Conservation (phyloP, 2,113 vertebrate genomes). For the Toxotes chatareus region DNA sequence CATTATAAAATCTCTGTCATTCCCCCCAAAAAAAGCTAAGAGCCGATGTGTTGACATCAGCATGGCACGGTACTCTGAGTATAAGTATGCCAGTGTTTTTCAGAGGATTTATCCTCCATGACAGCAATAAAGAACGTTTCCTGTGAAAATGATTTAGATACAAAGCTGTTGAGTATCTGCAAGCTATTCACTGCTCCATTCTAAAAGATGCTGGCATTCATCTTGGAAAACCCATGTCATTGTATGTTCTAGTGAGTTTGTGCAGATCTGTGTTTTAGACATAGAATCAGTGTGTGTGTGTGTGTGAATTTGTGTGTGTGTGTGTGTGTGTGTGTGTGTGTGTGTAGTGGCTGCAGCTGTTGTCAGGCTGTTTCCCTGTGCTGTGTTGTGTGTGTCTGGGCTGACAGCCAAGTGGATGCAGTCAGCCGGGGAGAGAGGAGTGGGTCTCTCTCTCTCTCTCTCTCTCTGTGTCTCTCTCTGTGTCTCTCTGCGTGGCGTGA, state of each 20-base stretch:
- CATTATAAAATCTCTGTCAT: not conserved
- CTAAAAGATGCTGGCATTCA: not conserved
- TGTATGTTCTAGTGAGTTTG: not conserved
- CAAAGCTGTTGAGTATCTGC: not conserved
- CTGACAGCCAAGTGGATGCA: slow-evolving; percentile 63
- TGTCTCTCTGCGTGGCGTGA: slow-evolving; percentile 34
- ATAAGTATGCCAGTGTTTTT: too few relatives aligned
- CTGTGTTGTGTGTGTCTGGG: slow-evolving; percentile 43
- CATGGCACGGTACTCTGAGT: not conserved
- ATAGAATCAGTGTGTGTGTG: not conserved
- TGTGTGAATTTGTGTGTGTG: slow-evolving; percentile 10
- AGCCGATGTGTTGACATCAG: too few relatives aligned
- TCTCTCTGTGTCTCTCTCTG: too few relatives aligned
- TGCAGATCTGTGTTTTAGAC: slow-evolving; percentile 6
- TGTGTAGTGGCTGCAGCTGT: slow-evolving; percentile 54
- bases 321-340: not conserved
- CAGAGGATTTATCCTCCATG: not conserved
- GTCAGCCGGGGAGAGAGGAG: slow-evolving; percentile 12
- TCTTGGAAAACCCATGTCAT: not conserved
- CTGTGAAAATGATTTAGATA: not conserved
- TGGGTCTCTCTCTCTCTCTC: slow-evolving; percentile 5
- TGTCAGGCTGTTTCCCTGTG: slow-evolving; percentile 55
- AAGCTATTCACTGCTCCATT: not conserved
- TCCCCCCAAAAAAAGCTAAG: too few relatives aligned
- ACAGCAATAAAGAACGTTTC: not conserved